Percentiles rank a stretch among this genome's conserved stretches.
These are phyloP conservation scores for Lagenorhynchus albirostris DNA, from an alignment of 2,113 vertebrate genomes.

Conservation along the genomic window DNA sequence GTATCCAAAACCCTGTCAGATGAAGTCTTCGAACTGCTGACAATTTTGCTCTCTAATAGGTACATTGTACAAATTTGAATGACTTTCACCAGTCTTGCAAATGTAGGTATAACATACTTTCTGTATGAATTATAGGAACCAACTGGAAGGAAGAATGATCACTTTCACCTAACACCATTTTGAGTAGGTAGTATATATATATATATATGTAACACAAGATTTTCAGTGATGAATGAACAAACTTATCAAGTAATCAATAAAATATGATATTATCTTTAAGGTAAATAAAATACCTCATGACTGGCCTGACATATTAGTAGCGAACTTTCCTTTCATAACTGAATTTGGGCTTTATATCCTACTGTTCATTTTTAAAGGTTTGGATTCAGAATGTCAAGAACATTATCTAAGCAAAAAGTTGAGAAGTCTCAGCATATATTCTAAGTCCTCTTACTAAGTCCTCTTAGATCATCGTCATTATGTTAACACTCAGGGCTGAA, in stretches of 20 bases:
- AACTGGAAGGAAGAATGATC: neutral
- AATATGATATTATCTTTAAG: neutral
- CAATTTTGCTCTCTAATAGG: neutral
- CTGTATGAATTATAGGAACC: neutral
- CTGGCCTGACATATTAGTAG: neutral
- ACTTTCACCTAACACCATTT: neutral
- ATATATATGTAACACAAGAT: neutral
- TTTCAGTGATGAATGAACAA: conserved; percentile 8
- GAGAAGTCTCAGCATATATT: neutral
- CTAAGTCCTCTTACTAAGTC: neutral
- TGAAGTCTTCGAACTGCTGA: neutral
- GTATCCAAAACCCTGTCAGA: neutral
- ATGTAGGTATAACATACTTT: neutral
- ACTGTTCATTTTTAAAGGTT: neutral
- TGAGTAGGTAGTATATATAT: neutral
- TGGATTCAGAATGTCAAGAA: neutral
- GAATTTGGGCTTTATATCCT: neutral
- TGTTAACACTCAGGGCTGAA: neutral
- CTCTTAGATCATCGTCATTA: neutral
- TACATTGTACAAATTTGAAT: conserved; percentile 11
- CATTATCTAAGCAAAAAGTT: neutral
- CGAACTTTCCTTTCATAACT: neutral
- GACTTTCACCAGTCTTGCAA: neutral
- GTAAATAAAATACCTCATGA: neutral
- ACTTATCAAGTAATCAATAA: neutral